Percentiles rank a stretch among this genome's conserved stretches.
phyloP scores from a whole-genome alignment of 2,797 vertebrate species.

The Strix occidentalis region DNA sequence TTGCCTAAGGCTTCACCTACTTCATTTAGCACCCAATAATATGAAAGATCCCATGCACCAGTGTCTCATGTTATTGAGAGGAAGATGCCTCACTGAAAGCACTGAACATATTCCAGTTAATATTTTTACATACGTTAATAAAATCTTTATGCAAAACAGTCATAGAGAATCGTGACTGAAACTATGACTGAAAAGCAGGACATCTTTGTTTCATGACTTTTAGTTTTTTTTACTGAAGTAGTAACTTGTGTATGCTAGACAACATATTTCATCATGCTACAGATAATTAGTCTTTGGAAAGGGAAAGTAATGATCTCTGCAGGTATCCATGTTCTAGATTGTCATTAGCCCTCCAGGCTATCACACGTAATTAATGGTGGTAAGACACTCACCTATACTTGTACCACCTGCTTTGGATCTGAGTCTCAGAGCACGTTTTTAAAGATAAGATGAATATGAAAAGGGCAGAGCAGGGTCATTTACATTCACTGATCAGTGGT shows the following conservation, averaged over 20 bases:
- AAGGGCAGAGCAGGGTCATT: neutral
- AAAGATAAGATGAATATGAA: neutral
- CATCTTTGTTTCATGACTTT: neutral
- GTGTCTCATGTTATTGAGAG: conserved; percentile 18
- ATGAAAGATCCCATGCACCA: neutral
- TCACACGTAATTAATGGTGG: neutral
- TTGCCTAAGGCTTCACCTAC: neutral
- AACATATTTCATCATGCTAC: neutral
- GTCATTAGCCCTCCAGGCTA: neutral
- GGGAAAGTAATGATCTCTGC: neutral
- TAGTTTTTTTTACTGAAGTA: neutral
- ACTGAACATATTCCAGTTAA: neutral
- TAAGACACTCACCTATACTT: neutral
- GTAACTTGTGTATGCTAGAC: neutral
- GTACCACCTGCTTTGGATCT: neutral
- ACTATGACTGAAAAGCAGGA: rapidly evolving
- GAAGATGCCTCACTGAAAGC: neutral
- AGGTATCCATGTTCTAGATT: neutral
- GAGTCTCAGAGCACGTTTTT: neutral
- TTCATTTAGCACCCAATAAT: conserved; percentile 13
- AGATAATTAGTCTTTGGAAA: conserved; percentile 8
- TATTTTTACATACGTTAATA: conserved; percentile 20
- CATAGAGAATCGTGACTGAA: neutral
- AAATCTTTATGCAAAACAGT: neutral
- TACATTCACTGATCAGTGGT: neutral